Evolutionary conservation across 2,797 vertebrate genomes (phyloP), one percentile per base, ranked within the genome.

Genomic region (Naso thynnoides): DNA sequence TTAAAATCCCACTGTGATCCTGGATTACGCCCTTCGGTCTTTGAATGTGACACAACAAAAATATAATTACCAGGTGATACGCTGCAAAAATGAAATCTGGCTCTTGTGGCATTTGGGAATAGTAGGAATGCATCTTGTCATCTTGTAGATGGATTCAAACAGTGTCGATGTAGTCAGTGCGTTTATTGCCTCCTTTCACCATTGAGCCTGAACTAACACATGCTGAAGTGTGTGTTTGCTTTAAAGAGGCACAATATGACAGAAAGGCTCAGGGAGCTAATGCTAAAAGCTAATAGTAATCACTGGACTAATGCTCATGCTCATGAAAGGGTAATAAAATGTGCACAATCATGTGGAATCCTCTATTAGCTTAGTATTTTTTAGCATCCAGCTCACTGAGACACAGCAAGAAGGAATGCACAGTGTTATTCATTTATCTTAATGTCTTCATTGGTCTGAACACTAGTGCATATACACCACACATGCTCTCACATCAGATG

Each of bases 301-400:
- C 64, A 81, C 53, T 70, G 62, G 59, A 56, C 41, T 72, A 80
- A 85, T 82, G 63, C 48, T 81, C 79, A 67, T 36, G 41, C 49
- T 82, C 83, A 83, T 81, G 50, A 65, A 31, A 55, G 57, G 49
- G 66, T 78, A 85, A 80, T 85, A 82, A 77, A 77, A 38, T 55
- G 70, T 73, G n/a, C 36, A 52, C 27, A 79, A 48, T 70, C 68
- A 68, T 42, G 33, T 79, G 70, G 83, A 72, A 64, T 54, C 49
- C 39, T 63, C 18, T 58, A 36, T 68, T 73, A 66, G 58, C 71
- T 60, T 65, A 80, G 47, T 54, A 48, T 61, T 36, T 36, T 36
- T 86, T 62, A 75, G 64, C 74, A 65, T 83, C 73, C 67, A 72
- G 57, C 58, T 83, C 59, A 66, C 39, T 76, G 14, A 49, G 11